phyloP scores from a whole-genome alignment of 2,113 vertebrate species.

The Turdus rufiventris region DNA sequence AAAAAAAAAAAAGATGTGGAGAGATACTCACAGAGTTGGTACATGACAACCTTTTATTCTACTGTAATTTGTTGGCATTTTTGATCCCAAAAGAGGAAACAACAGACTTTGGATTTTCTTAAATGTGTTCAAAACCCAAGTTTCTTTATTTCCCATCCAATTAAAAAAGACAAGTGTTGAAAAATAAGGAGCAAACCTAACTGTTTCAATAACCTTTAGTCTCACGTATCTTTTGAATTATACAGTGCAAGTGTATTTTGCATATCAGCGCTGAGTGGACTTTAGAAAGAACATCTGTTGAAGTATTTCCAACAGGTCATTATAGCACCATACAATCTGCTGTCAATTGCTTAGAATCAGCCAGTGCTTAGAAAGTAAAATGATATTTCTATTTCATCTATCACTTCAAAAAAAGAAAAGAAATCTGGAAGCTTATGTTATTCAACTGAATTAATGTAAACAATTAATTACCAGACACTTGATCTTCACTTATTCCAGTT shows the following conservation, averaged over 20 bases:
- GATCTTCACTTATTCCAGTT: not conserved
- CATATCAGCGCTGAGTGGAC: not conserved
- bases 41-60: not conserved
- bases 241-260: not conserved
- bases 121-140: not conserved
- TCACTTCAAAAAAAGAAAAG: not conserved
- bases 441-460: not conserved
- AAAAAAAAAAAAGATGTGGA: not conserved
- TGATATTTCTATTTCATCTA: not conserved
- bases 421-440: not conserved
- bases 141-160: not conserved
- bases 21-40: not conserved
- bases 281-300: slow-evolving; percentile 14
- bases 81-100: not conserved
- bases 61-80: not conserved
- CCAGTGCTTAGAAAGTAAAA: not conserved
- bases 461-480: not conserved
- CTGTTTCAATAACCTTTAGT: not conserved
- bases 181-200: not conserved
- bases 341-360: not conserved
- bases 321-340: slow-evolving; percentile 40
- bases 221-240: not conserved
- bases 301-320: not conserved
- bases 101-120: not conserved
- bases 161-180: not conserved